A percentile compares a stretch with the other conserved stretches of the same genome.
Conservation (phyloP, 2,888 invertebrate species). For the Spicauda simplicius region DNA sequence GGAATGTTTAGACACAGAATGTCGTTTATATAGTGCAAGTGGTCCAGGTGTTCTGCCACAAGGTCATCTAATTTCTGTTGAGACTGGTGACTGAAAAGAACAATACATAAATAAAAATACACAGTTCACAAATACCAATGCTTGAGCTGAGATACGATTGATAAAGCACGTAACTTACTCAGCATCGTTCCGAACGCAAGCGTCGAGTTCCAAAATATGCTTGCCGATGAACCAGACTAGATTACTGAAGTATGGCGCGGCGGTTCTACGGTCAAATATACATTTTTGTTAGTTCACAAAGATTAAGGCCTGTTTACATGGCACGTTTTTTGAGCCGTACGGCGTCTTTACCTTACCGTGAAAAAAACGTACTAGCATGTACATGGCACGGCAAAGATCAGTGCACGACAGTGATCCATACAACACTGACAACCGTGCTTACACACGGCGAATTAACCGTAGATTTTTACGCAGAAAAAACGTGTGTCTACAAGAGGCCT, state of each 20-base stretch:
- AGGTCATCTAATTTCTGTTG: conserved; percentile 95
- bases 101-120: neutral
- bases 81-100: conserved; percentile 91
- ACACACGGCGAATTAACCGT: too few species aligned
- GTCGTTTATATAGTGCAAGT: conserved; percentile 98
- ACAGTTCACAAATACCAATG: neutral
- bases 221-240: conserved; percentile 99
- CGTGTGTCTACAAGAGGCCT: too few species aligned
- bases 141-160: neutral
- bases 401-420: too few species aligned
- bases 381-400: too few species aligned
- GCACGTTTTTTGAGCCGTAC: too few species aligned
- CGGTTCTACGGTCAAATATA: conserved; percentile 86
- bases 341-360: too few species aligned
- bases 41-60: conserved; percentile 98
- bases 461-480: too few species aligned
- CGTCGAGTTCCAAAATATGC: conserved; percentile 97
- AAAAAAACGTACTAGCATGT: too few species aligned
- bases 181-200: conserved; percentile 96
- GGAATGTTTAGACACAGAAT: conserved; percentile 96
- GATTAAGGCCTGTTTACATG: too few species aligned
- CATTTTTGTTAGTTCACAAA: neutral
- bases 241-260: conserved; percentile 99
- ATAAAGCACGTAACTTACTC: conserved; percentile 87
- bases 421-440: too few species aligned